Evolutionary conservation across 1,140 invertebrate species (phyloP).

Genomic region (Pogonognathellus flavescens): DNA sequence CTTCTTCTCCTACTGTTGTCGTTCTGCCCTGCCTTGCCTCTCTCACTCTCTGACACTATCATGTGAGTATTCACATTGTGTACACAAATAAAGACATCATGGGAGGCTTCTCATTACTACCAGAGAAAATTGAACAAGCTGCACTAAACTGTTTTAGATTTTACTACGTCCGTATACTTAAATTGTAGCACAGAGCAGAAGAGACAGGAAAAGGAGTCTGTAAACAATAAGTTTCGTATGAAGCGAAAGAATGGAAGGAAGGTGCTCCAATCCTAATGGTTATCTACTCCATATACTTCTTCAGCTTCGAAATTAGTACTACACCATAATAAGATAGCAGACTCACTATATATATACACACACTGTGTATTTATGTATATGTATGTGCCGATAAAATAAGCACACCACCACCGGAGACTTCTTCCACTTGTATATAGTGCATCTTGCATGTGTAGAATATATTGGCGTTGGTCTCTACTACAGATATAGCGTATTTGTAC

Average conservation of each 20-base stretch:
- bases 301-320: too few species aligned
- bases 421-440: neutral
- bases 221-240: too few species aligned
- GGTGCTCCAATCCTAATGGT: too few species aligned
- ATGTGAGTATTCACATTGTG: too few species aligned
- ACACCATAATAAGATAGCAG: too few species aligned
- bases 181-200: neutral
- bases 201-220: neutral
- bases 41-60: too few species aligned
- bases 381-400: too few species aligned
- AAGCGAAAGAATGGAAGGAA: too few species aligned
- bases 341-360: too few species aligned
- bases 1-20: too few species aligned
- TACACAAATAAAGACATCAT: constrained; percentile 1
- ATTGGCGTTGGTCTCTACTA: neutral
- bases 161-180: neutral
- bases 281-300: neutral
- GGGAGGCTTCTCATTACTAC: neutral
- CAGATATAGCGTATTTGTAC: neutral
- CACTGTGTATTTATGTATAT: too few species aligned
- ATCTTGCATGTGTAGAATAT: neutral
- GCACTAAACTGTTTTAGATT: constrained; percentile 22
- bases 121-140: neutral
- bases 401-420: neutral
- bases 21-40: neutral